phyloP scores from a whole-genome alignment of 2,113 vertebrate genomes.

The Bujurquina vittata region DNA sequence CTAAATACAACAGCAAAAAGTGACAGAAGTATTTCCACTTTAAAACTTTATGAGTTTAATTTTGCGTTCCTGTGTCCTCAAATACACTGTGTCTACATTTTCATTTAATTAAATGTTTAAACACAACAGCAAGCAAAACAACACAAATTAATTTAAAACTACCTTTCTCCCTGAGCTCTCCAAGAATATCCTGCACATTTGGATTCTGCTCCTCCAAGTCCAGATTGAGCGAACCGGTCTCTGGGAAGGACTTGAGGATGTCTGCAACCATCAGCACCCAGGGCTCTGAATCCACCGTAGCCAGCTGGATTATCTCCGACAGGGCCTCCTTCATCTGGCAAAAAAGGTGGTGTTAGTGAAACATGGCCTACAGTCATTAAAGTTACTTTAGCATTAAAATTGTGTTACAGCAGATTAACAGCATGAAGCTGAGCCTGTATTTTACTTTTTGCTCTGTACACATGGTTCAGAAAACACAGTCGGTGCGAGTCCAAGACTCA shows the following conservation, averaged over 20 bases:
- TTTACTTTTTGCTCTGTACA: not conserved
- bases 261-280: slow-evolving; percentile 99
- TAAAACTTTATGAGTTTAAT: not conserved
- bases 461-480: not conserved
- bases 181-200: slow-evolving; percentile 96
- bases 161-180: slow-evolving; percentile 97
- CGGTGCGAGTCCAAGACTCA: no score
- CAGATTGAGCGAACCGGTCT: slow-evolving; percentile 95
- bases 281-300: slow-evolving; percentile 95
- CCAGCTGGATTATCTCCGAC: slow-evolving; percentile 95
- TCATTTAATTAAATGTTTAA: not conserved
- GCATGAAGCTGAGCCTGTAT: not conserved
- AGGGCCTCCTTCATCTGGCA: slow-evolving; percentile 95
- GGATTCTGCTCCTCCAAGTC: slow-evolving; percentile 98
- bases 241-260: slow-evolving; percentile 97
- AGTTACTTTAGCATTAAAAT: not conserved
- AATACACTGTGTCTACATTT: not conserved
- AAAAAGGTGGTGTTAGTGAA: not conserved
- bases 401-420: not conserved
- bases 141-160: not conserved
- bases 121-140: not conserved
- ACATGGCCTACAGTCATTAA: not conserved
- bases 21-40: not conserved
- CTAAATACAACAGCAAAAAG: not conserved
- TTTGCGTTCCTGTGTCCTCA: not conserved